A percentile compares a stretch with the other conserved stretches of the same genome.
These are phyloP conservation scores for Novumbra hubbsi DNA, from an alignment of 2,797 vertebrate genomes.

Conservation along the genomic window DNA sequence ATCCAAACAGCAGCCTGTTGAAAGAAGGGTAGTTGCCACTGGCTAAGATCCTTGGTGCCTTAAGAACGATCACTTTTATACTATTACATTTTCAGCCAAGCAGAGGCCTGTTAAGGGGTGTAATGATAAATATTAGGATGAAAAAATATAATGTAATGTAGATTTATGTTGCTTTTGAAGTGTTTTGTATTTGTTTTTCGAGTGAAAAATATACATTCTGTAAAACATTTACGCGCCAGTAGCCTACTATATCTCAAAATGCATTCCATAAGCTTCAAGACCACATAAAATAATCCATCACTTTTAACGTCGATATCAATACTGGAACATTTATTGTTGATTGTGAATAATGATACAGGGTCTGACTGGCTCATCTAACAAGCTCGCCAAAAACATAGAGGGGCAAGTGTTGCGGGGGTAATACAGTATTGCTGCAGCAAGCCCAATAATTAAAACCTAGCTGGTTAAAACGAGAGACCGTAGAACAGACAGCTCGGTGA, in stretches of 20 bases:
- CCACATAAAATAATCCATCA: neutral
- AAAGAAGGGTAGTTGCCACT: conserved; percentile 49
- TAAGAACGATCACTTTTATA: conserved; percentile 11
- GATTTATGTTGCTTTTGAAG: neutral
- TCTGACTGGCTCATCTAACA: neutral
- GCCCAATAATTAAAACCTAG: conserved; percentile 47
- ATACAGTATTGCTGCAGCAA: conserved; percentile 69
- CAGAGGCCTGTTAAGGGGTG: neutral
- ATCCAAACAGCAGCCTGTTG: conserved; percentile 69
- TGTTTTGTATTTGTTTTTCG: neutral
- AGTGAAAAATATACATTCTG: neutral
- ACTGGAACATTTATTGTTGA: neutral
- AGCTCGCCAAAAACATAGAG: conserved; percentile 29
- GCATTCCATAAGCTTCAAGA: neutral
- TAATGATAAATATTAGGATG: neutral
- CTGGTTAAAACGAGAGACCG: conserved; percentile 46
- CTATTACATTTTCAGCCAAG: neutral
- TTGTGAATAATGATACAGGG: neutral
- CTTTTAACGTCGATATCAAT: neutral
- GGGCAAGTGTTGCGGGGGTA: conserved; percentile 67
- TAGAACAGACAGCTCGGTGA: conserved; percentile 18
- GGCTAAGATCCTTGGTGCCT: neutral
- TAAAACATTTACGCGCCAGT: neutral
- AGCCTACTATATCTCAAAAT: neutral
- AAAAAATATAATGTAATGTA: neutral